phyloP scores from a whole-genome alignment of 1,140 invertebrate genomes.

The Ceratitis capitata region DNA sequence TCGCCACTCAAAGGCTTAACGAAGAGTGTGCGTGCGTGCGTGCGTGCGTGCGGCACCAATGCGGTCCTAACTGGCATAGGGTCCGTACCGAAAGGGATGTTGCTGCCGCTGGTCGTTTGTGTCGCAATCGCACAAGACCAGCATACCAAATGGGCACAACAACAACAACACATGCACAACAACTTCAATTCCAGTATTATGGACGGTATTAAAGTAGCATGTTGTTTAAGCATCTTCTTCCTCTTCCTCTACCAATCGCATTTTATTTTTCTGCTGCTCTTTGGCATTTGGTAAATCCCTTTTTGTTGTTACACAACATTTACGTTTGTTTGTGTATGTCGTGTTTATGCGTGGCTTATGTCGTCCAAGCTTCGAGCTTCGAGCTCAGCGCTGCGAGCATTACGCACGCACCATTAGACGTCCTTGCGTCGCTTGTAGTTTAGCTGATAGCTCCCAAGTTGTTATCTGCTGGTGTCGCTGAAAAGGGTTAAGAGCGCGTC shows the following conservation, averaged over 20 bases:
- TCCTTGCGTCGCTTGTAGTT: neutral
- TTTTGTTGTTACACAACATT: neutral
- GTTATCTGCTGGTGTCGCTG: neutral
- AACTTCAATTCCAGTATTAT: neutral
- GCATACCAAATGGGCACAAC: neutral
- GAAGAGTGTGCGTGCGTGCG: neutral
- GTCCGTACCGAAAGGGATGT: neutral
- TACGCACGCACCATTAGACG: slow-evolving; percentile 28
- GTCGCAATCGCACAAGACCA: neutral
- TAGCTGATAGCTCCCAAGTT: neutral
- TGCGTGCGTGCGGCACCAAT: neutral
- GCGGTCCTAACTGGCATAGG: neutral
- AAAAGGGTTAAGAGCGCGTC: neutral
- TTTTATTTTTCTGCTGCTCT: neutral
- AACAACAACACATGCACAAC: too few species aligned
- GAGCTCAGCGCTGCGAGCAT: too few species aligned
- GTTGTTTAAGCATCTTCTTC: neutral
- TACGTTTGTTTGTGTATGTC: neutral
- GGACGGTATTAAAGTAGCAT: neutral
- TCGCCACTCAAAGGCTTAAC: neutral
- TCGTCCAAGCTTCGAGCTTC: too few species aligned
- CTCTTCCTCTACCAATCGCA: too few species aligned
- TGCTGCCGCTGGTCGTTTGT: too few species aligned
- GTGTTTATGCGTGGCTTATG: neutral
- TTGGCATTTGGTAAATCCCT: neutral